Conservation (phyloP, 2,797 vertebrate species). For the Sternarchorhynchus goeldii region DNA sequence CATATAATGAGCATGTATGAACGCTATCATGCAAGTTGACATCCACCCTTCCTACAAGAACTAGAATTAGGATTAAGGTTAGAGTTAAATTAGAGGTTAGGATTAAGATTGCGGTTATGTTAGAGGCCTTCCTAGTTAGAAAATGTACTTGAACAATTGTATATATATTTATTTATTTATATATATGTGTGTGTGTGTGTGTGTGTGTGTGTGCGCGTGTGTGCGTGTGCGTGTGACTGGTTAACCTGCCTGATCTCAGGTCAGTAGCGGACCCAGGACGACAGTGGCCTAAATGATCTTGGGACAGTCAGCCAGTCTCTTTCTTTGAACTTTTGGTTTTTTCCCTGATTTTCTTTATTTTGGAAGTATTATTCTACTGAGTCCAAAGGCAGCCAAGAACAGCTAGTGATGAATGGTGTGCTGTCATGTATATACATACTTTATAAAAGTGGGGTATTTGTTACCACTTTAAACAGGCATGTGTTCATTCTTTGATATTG, state of each 20-base stretch:
- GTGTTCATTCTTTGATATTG: not conserved
- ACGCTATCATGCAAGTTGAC: no score
- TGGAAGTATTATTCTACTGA: not conserved
- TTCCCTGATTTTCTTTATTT: not conserved
- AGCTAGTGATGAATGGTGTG: not conserved
- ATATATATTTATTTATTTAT: not conserved
- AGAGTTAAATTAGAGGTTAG: no score
- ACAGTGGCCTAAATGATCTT: conserved; percentile 19
- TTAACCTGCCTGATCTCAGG: conserved; percentile 45
- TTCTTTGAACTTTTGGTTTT: conserved; percentile 1
- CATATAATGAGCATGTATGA: no score
- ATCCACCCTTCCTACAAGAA: no score
- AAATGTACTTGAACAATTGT: no score
- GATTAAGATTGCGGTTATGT: no score
- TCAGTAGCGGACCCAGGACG: conserved; percentile 27
- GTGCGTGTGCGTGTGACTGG: not conserved
- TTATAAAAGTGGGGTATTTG: no score
- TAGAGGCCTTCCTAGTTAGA: no score
- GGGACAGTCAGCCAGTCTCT: not conserved
- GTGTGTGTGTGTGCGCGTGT: not conserved
- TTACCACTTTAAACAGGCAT: no score
- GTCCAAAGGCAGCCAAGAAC: conserved; percentile 18
- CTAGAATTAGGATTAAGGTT: no score
- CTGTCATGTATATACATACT: not conserved
- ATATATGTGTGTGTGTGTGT: not conserved